Conservation (phyloP, 2,888 invertebrate genomes). For the Aplocera efformata region DNA sequence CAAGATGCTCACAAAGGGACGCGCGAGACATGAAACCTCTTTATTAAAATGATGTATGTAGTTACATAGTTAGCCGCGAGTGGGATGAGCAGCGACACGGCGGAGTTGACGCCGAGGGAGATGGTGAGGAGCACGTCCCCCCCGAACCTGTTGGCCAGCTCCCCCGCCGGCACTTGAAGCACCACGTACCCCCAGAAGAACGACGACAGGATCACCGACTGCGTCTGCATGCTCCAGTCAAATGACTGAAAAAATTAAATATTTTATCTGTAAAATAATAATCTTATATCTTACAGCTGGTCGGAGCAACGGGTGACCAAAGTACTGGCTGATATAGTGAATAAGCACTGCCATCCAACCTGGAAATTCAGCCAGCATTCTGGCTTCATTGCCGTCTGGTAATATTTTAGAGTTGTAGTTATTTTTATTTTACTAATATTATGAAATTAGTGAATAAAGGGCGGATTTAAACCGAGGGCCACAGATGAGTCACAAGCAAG, state of each 20-base stretch:
- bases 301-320: background rate
- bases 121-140: conserved; percentile 78
- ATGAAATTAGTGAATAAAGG: too few relatives aligned
- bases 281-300: background rate
- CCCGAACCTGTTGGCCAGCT: conserved; percentile 83
- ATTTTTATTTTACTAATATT: too few relatives aligned
- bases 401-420: too few relatives aligned
- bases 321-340: background rate
- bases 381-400: too few relatives aligned
- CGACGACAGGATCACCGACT: conserved; percentile 64
- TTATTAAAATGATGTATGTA: background rate
- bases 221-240: conserved; percentile 70
- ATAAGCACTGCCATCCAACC: too few relatives aligned
- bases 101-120: conserved; percentile 45
- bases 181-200: conserved; percentile 82
- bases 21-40: too few relatives aligned
- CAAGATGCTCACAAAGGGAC: too few relatives aligned
- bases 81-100: conserved; percentile 39
- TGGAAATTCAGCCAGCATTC: too few relatives aligned
- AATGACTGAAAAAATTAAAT: conserved; percentile 34
- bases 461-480: too few relatives aligned
- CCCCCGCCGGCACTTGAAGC: conserved; percentile 83
- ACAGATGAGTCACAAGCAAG: too few relatives aligned
- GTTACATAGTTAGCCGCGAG: conserved; percentile 33
- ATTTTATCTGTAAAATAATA: background rate